Evolutionary conservation across 2,797 vertebrate genomes (phyloP).

Genomic region (Hydrolagus colliei): DNA sequence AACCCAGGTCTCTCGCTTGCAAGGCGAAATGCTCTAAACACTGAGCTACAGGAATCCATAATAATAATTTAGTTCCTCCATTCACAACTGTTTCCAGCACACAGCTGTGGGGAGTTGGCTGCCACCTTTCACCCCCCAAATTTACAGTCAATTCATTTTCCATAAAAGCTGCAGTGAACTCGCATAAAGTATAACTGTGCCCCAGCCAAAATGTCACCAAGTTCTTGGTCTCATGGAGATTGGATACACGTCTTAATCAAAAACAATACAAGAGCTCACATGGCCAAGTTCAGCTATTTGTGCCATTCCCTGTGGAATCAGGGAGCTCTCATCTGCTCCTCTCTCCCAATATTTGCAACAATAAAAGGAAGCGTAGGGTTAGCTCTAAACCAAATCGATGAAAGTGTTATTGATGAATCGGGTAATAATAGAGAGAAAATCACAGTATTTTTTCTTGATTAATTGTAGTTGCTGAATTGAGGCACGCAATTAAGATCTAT

Average conservation of each 20-base stretch:
- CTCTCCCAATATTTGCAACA: not conserved
- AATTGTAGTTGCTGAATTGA: too few relatives aligned
- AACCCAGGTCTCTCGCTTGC: too few relatives aligned
- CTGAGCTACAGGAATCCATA: not conserved
- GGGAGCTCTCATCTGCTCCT: too few relatives aligned
- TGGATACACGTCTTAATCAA: conserved; percentile 19
- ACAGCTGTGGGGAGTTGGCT: not conserved
- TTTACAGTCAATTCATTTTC: not conserved
- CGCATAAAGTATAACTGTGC: not conserved
- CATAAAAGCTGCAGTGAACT: not conserved
- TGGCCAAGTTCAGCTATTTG: not conserved
- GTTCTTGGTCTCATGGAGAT: not conserved
- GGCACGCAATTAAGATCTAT: too few relatives aligned
- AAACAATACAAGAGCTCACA: not conserved
- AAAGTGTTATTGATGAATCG: too few relatives aligned
- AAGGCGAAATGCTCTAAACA: too few relatives aligned
- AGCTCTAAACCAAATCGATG: too few relatives aligned
- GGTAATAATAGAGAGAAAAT: too few relatives aligned
- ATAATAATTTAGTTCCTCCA: not conserved
- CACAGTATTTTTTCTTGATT: too few relatives aligned
- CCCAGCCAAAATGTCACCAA: conserved; percentile 8
- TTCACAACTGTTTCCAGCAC: not conserved
- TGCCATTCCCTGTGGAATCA: not conserved
- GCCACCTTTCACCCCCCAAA: too few relatives aligned
- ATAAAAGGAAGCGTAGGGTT: too few relatives aligned